A percentile compares a stretch with the other conserved stretches of the same genome.
Evolutionary conservation across 1,140 invertebrate species (phyloP).

Genomic region (Conus betulinus): DNA sequence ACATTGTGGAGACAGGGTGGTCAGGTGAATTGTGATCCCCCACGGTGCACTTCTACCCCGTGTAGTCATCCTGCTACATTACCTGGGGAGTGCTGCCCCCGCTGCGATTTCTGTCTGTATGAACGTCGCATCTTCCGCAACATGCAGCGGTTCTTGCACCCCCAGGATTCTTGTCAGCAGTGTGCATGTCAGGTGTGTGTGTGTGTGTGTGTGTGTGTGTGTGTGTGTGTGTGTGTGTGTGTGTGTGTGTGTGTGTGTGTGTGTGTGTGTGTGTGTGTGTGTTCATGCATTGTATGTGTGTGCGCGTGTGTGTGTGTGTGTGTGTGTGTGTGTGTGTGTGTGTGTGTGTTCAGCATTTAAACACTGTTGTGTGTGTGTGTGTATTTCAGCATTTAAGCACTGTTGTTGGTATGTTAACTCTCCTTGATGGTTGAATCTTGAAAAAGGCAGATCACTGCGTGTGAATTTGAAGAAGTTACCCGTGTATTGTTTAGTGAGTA

Average conservation of each 20-base stretch:
- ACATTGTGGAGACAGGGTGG: conserved; percentile 54
- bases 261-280: too few relatives aligned
- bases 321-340: background rate
- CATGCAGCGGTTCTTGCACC: conserved; percentile 61
- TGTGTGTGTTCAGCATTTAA: too few relatives aligned
- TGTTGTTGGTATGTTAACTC: too few relatives aligned
- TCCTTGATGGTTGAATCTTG: too few relatives aligned
- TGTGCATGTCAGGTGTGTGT: conserved; percentile 55
- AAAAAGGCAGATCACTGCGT: too few relatives aligned
- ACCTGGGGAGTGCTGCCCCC: conserved; percentile 67
- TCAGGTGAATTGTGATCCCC: conserved; percentile 57
- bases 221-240: too few relatives aligned
- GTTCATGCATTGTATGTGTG: too few relatives aligned
- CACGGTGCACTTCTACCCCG: conserved; percentile 45
- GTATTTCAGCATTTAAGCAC: background rate
- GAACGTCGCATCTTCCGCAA: conserved; percentile 63
- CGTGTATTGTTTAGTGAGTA: too few relatives aligned
- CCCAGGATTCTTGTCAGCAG: conserved; percentile 48
- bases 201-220: background rate
- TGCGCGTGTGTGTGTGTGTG: background rate
- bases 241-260: too few relatives aligned
- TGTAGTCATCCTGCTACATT: conserved; percentile 65
- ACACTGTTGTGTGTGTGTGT: conserved; percentile 14
- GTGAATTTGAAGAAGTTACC: too few relatives aligned
- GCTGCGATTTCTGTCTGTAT: conserved; percentile 66